Evolutionary conservation across 2,888 invertebrate genomes (phyloP).

Genomic region (Andrena flavipes): DNA sequence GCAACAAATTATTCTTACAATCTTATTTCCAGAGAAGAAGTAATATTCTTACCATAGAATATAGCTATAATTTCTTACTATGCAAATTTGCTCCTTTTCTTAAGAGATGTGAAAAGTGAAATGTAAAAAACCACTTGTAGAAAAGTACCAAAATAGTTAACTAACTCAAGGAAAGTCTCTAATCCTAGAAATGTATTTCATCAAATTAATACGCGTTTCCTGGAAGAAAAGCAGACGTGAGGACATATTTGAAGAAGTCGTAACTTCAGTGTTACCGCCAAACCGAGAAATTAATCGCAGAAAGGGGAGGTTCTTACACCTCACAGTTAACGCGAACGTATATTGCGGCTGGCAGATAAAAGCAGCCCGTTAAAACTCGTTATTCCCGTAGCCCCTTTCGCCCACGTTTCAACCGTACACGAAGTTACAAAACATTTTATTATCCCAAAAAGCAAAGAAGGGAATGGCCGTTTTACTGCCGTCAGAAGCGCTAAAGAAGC

Average conservation of each 20-base stretch:
- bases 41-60: too few species aligned
- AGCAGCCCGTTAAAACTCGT: slow-evolving; percentile 40
- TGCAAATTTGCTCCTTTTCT: too few species aligned
- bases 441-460: not conserved
- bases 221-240: not conserved
- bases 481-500: slow-evolving; percentile 13
- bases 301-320: not conserved
- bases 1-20: too few species aligned
- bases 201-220: not conserved
- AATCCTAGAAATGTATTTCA: too few species aligned
- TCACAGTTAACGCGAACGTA: not conserved
- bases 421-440: slow-evolving; percentile 36
- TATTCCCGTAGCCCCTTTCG: slow-evolving; percentile 26
- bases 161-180: too few species aligned
- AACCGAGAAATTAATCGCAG: slow-evolving; percentile 25
- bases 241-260: not conserved
- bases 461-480: not conserved
- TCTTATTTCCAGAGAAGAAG: too few species aligned
- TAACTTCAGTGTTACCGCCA: not conserved
- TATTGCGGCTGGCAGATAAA: slow-evolving; percentile 6
- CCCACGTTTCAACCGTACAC: slow-evolving; percentile 7
- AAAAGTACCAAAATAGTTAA: too few species aligned
- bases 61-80: too few species aligned
- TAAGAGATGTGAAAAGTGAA: too few species aligned
- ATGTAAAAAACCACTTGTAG: too few species aligned